phyloP scores from a whole-genome alignment of 1,140 invertebrate genomes.

The Polypedilum vanderplanki region DNA sequence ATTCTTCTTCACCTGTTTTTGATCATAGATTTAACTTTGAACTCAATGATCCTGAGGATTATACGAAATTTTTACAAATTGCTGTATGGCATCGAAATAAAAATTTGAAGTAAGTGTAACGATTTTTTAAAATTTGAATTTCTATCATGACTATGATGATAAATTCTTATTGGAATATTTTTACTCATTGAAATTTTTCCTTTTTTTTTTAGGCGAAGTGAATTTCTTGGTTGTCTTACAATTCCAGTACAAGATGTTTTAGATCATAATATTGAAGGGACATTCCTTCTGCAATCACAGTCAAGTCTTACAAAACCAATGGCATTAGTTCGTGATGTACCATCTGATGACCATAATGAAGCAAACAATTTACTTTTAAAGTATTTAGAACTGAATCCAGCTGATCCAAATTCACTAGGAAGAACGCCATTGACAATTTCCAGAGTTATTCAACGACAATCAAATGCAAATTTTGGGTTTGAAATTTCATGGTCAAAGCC shows the following conservation, averaged over 20 bases:
- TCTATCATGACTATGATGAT: not conserved
- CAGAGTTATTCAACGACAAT: conserved; percentile 52
- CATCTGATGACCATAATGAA: not conserved
- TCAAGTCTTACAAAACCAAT: conserved; percentile 37
- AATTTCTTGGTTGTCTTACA: conserved; percentile 72
- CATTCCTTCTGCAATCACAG: conserved; percentile 49
- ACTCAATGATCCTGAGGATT: conserved; percentile 33
- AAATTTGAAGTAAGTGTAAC: conserved; percentile 45
- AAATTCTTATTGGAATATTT: too few species aligned
- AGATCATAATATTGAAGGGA: conserved; percentile 49
- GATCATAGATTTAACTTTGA: conserved; percentile 47
- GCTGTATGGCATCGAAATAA: conserved; percentile 50
- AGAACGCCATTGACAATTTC: conserved; percentile 76
- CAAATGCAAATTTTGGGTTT: conserved; percentile 68
- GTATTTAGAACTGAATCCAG: conserved; percentile 1
- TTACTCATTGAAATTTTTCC: too few species aligned
- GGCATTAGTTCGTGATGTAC: conserved; percentile 3
- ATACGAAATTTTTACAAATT: conserved; percentile 41
- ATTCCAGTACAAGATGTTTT: conserved; percentile 62
- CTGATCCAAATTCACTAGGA: conserved; percentile 43
- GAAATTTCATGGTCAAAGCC: conserved; percentile 85
- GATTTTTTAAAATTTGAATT: not conserved
- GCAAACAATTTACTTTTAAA: not conserved
- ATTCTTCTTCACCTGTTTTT: conserved; percentile 46
- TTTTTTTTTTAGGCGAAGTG: conserved; percentile 59